A percentile compares a stretch with the other conserved stretches of the same genome.
Evolutionary conservation across 53 echinoderm and acorn worm species (phyloP).

Genomic region (Holothuria scabra): DNA sequence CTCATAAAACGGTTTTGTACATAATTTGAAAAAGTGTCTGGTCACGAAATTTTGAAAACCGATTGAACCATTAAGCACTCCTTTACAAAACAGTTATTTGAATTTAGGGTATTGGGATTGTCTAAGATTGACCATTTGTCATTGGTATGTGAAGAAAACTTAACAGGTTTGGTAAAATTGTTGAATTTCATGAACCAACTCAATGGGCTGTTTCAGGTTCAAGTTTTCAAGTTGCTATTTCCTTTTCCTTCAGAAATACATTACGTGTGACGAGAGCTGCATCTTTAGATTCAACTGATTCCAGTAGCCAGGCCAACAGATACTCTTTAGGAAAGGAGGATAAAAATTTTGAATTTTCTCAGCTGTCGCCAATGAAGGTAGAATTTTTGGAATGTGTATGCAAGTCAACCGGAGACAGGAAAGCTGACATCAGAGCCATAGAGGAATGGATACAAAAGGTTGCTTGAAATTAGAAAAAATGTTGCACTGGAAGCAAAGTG

Average conservation of each 20-base stretch:
- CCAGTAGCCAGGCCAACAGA: constrained; percentile 53
- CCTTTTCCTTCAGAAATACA: constrained; percentile 69
- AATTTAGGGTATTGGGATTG: too few species aligned
- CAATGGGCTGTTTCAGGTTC: too few species aligned
- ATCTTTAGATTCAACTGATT: constrained; percentile 76
- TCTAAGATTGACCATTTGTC: too few species aligned
- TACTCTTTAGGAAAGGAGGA: constrained; percentile 78
- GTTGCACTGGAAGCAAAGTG: background rate
- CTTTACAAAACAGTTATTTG: too few species aligned
- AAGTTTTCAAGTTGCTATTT: too few species aligned
- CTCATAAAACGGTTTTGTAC: too few species aligned
- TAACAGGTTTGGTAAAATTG: too few species aligned
- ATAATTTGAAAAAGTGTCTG: too few species aligned
- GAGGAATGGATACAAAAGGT: constrained; percentile 79
- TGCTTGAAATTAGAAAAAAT: background rate
- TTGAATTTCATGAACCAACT: too few species aligned
- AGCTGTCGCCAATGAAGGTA: constrained; percentile 69
- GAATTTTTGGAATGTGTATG: constrained; percentile 88
- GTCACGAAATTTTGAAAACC: too few species aligned
- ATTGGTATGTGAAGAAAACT: too few species aligned
- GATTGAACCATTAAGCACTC: too few species aligned
- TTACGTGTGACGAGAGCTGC: constrained; percentile 81
- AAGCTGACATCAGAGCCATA: constrained; percentile 64
- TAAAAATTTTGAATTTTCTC: constrained; percentile 89
- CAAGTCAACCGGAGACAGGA: constrained; percentile 57